phyloP scores from a whole-genome alignment of 2,113 vertebrate genomes.

The Plectropomus leopardus region DNA sequence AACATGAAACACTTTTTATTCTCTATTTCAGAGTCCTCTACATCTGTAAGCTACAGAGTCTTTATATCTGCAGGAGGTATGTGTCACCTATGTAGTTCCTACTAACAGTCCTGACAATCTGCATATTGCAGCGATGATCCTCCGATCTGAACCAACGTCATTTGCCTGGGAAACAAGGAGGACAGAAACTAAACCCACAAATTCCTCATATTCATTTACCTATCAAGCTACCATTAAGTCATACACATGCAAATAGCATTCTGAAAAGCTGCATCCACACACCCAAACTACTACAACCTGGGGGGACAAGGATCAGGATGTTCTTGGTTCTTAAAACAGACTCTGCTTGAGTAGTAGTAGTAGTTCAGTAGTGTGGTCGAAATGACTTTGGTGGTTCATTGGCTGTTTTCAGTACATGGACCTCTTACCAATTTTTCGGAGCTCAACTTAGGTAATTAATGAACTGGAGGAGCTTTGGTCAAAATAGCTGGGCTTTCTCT shows the following conservation, averaged over 20 bases:
- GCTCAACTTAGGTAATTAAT: too few species aligned
- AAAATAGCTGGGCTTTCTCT: too few species aligned
- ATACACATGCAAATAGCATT: slow-evolving; percentile 17
- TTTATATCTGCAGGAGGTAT: background rate
- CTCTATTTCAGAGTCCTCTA: background rate
- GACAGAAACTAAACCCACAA: slow-evolving; percentile 33
- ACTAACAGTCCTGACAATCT: background rate
- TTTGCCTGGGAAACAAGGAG: slow-evolving; percentile 6
- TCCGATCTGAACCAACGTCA: background rate
- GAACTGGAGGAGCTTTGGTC: too few species aligned
- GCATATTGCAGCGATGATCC: background rate
- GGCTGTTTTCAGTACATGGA: too few species aligned
- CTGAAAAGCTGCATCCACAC: background rate
- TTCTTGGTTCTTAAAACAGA: too few species aligned
- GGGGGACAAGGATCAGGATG: too few species aligned
- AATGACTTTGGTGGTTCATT: background rate
- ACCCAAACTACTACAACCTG: background rate
- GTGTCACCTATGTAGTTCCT: background rate
- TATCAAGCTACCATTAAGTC: slow-evolving; percentile 2
- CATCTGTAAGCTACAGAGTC: background rate
- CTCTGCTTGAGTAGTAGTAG: too few species aligned
- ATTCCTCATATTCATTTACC: background rate
- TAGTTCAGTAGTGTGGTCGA: too few species aligned
- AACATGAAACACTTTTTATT: background rate
- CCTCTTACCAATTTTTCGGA: too few species aligned